Conservation (phyloP, 2,888 invertebrate species). For the Scaptomyza reducta region DNA sequence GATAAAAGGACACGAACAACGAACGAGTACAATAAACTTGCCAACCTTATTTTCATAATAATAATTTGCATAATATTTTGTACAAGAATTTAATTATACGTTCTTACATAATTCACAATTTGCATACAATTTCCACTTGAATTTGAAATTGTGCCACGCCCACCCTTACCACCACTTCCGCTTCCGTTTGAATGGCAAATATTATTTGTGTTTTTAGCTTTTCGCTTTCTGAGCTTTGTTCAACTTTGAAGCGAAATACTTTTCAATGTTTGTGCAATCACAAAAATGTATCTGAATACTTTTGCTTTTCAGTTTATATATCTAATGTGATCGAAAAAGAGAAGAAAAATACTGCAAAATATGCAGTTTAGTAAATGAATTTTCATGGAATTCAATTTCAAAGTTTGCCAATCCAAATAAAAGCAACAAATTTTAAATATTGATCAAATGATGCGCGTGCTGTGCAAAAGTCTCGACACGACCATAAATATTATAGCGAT, state of each 20-base stretch:
- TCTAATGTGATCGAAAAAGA: constrained; percentile 2
- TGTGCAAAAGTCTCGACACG: not conserved
- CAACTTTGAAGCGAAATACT: constrained; percentile 32
- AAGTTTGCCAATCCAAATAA: constrained; percentile 28
- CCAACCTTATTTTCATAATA: constrained; percentile 6
- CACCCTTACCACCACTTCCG: constrained; percentile 19
- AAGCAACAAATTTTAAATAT: constrained; percentile 5
- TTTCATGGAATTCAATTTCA: constrained; percentile 16
- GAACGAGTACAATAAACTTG: not conserved
- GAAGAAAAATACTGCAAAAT: too few species aligned
- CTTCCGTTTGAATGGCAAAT: constrained; percentile 1
- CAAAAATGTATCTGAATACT: constrained; percentile 3
- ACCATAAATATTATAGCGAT: constrained; percentile 18
- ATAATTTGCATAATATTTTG: constrained; percentile 67
- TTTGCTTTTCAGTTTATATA: not conserved
- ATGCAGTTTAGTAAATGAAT: constrained; percentile 12
- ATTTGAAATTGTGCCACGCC: constrained; percentile 41
- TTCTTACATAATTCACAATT: constrained; percentile 66
- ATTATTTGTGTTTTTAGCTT: constrained; percentile 27
- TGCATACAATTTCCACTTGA: constrained; percentile 64
- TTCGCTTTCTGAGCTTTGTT: constrained; percentile 16
- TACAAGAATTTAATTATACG: constrained; percentile 70
- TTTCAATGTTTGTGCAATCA: constrained; percentile 20
- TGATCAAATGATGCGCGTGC: constrained; percentile 3
- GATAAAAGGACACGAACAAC: not conserved